Conservation (phyloP, 2,888 invertebrate genomes). For the Dynastes hyllus region DNA sequence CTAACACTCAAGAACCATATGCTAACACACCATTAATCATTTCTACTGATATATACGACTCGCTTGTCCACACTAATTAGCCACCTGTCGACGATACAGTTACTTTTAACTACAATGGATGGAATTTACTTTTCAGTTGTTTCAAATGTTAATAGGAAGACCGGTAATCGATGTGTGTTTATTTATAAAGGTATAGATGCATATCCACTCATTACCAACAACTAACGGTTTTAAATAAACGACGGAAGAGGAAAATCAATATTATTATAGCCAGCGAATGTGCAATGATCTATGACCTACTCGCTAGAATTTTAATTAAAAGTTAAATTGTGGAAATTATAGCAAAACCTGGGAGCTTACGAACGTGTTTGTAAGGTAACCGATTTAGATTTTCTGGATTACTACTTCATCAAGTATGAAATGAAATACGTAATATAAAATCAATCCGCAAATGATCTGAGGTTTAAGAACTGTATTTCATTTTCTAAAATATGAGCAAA, state of each 20-base stretch:
- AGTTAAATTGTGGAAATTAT: background rate
- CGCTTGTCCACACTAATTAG: conserved; percentile 7
- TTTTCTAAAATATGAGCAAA: background rate
- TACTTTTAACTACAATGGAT: background rate
- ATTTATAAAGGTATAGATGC: background rate
- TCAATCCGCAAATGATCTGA: background rate
- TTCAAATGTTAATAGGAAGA: background rate
- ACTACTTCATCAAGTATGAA: background rate
- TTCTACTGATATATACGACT: background rate
- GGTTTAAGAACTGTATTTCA: conserved; percentile 11
- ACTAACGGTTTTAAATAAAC: conserved; percentile 8
- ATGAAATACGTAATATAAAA: background rate
- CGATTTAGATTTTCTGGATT: background rate
- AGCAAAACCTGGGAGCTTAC: background rate
- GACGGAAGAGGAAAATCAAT: conserved; percentile 23
- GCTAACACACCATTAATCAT: conserved; percentile 8
- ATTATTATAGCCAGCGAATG: conserved; percentile 1
- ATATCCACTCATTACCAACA: conserved; percentile 4
- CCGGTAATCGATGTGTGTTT: conserved; percentile 13
- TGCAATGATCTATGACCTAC: conserved; percentile 7
- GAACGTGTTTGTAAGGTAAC: background rate
- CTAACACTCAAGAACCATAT: background rate
- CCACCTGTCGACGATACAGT: conserved; percentile 8
- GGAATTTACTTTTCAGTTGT: conserved; percentile 2
- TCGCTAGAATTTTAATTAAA: conserved; percentile 7